A percentile compares a stretch with the other conserved stretches of the same genome.
Evolutionary conservation across 2,888 invertebrate genomes (phyloP).

Genomic region (Antitype chi): DNA sequence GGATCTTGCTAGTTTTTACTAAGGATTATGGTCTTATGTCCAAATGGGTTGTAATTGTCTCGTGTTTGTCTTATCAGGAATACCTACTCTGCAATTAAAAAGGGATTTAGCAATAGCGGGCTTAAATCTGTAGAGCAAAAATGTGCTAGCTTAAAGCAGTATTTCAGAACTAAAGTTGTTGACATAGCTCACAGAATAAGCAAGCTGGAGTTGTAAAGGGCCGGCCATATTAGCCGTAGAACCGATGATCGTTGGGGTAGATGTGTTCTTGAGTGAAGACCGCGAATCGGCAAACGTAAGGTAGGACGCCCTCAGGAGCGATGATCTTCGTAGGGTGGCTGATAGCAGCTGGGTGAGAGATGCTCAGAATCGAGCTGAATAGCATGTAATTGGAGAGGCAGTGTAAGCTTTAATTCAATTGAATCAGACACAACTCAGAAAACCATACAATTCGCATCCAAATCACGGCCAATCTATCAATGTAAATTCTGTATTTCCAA

Average conservation of each 20-base stretch:
- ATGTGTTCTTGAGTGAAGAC: too few species aligned
- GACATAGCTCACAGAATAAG: too few species aligned
- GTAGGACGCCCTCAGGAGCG: too few species aligned
- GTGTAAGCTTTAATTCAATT: neutral
- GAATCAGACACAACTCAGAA: neutral
- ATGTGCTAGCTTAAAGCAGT: neutral
- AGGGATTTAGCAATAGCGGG: neutral
- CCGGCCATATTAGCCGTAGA: too few species aligned
- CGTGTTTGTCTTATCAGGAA: neutral
- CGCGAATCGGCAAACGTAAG: too few species aligned
- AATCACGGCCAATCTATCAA: neutral
- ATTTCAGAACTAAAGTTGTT: neutral
- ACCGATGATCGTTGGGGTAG: too few species aligned
- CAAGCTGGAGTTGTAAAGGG: too few species aligned
- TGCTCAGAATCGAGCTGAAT: too few species aligned
- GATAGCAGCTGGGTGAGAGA: too few species aligned
- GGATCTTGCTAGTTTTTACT: slow-evolving; percentile 26
- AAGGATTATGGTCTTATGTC: slow-evolving; percentile 32
- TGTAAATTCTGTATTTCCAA: neutral
- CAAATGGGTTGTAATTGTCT: slow-evolving; percentile 13
- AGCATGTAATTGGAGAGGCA: too few species aligned
- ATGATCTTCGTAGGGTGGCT: too few species aligned
- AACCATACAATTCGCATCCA: neutral
- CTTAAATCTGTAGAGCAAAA: neutral
- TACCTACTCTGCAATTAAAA: slow-evolving; percentile 1